Conservation (phyloP, 2,888 invertebrate genomes). For the Carabus problematicus region DNA sequence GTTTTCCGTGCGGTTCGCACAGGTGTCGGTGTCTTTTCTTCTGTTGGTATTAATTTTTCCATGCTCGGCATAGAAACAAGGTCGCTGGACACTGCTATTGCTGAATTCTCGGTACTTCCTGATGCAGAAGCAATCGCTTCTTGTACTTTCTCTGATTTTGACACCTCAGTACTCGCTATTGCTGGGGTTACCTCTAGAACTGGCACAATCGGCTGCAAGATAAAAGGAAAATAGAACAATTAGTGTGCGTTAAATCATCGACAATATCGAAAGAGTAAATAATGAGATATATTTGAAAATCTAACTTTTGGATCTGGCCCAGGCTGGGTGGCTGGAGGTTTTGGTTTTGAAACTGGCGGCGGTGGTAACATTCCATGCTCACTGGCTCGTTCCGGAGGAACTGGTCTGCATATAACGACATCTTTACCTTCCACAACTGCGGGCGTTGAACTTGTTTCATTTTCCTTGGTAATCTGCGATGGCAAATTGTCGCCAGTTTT, state of each 20-base stretch:
- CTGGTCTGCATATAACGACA: conserved; percentile 59
- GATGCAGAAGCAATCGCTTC: conserved; percentile 21
- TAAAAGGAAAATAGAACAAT: conserved; percentile 11
- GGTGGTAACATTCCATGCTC: conserved; percentile 58
- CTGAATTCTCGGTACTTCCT: conserved; percentile 47
- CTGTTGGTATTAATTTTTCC: conserved; percentile 61
- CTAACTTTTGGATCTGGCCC: conserved; percentile 29
- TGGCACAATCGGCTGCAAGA: conserved; percentile 16
- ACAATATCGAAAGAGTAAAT: background rate
- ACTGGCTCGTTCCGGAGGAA: conserved; percentile 59
- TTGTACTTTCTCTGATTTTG: conserved; percentile 28
- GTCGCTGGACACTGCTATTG: conserved; percentile 54
- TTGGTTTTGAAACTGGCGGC: conserved; percentile 42
- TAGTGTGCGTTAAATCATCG: background rate
- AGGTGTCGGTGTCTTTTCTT: conserved; percentile 57
- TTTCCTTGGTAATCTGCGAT: conserved; percentile 63
- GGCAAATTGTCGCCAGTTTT: conserved; percentile 60
- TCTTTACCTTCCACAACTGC: conserved; percentile 46
- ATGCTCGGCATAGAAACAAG: conserved; percentile 58
- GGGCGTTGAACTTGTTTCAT: conserved; percentile 49
- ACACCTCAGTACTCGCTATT: conserved; percentile 1
- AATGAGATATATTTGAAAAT: background rate
- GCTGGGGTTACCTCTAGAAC: conserved; percentile 14
- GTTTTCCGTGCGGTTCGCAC: conserved; percentile 60
- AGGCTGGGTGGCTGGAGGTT: conserved; percentile 37